phyloP scores from a whole-genome alignment of 2,797 vertebrate genomes.

The Parambassis ranga region DNA sequence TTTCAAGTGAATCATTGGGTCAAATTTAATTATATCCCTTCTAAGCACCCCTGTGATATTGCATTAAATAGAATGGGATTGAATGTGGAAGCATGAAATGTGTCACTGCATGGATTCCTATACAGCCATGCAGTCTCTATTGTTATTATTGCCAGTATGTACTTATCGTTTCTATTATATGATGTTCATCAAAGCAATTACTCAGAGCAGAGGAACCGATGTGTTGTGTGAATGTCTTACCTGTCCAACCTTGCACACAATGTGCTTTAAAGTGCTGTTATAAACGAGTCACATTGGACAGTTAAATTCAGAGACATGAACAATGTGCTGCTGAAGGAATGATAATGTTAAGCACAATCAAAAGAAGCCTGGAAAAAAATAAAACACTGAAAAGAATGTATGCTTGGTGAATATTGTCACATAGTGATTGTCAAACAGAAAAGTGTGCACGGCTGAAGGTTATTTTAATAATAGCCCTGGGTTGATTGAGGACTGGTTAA shows the following conservation, averaged over 20 bases:
- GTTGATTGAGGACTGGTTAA: conserved; percentile 7
- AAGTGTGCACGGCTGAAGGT: conserved; percentile 1
- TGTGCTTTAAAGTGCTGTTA: not conserved
- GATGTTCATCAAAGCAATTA: not conserved
- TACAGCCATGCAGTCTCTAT: not conserved
- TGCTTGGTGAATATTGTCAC: conserved; percentile 33
- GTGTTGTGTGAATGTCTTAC: not conserved
- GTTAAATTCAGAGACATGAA: conserved; percentile 7
- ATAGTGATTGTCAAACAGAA: too few relatives aligned
- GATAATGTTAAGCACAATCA: conserved; percentile 1
- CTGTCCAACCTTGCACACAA: not conserved
- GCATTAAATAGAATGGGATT: too few relatives aligned
- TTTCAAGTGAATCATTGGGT: too few relatives aligned
- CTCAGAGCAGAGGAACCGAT: not conserved
- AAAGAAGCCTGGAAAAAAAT: not conserved
- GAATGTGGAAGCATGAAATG: not conserved
- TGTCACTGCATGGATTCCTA: not conserved
- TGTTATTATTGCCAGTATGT: not conserved
- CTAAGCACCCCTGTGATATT: too few relatives aligned
- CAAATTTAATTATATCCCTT: too few relatives aligned
- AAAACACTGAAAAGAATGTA: not conserved
- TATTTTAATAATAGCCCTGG: conserved; percentile 28
- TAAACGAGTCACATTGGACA: not conserved
- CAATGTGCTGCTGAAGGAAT: not conserved
- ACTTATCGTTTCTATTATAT: not conserved